Evolutionary conservation across 2,888 invertebrate species (phyloP), one percentile per base, ranked within the genome.

Genomic region (Phortica magna): DNA sequence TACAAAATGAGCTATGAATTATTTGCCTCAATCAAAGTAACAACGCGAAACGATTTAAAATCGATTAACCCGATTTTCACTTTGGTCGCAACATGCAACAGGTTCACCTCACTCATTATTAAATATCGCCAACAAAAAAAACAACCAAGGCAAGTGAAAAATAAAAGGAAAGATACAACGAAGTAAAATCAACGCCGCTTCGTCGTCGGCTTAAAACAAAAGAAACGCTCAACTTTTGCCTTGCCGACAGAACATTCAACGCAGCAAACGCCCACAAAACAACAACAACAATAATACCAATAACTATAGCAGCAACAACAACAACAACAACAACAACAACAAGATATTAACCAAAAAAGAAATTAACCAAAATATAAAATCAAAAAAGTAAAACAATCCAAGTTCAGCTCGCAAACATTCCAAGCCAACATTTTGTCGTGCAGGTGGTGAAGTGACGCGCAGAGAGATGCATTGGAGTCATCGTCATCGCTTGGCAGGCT

Each of bases 41-140:
- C 89, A 89, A 90, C 88, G 87, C 85, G 84, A 90, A 85, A 83
- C 90, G 90, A 91, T 91, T 91, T 91, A 91, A 91, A 91, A 91
- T 91, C 91, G 91, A 91, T 91, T 91, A 91, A 89, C 89, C 89
- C 87, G 84, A 88, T 90, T 90, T 82, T 84, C 81, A 55, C 22
- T 67, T 5, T 12, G 53, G 53, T 42, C 39, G 55, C 84, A 83
- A 82, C 89, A 88, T 87, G 87, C 90, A 89, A 88, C 90, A 89
- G 90, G 89, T 89, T 89, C 77, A 79, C 80, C 78, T 80, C 53
- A 68, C 43, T 59, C 77, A 77, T 42, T 65, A 79, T 74, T 74
- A 80, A 71, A 72, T 76, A 70, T 41, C 75, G 42, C 64, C 65
- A 14, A 2, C 59, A 42, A 31, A 53, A 41, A 12, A 12, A 31